Evolutionary conservation across 2,888 invertebrate genomes (phyloP).

Genomic region (Drosophila pegasa): DNA sequence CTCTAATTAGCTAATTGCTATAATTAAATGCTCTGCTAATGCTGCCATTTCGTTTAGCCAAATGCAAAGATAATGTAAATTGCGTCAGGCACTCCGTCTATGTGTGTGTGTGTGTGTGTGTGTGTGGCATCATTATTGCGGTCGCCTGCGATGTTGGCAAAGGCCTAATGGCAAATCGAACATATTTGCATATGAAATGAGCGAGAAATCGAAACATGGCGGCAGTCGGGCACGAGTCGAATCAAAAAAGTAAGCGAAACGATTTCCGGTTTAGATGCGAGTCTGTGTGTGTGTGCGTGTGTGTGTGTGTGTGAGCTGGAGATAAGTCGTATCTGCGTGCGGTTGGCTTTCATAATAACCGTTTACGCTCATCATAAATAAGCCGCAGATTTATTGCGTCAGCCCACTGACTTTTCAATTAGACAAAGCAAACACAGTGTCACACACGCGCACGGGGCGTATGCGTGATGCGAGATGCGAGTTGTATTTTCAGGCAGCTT

Average conservation of each 20-base stretch:
- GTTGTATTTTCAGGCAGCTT: conserved; percentile 16
- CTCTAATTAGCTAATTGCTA: conserved; percentile 82
- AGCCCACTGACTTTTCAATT: conserved; percentile 36
- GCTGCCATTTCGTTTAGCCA: conserved; percentile 71
- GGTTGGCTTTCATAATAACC: conserved; percentile 56
- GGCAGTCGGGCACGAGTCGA: conserved; percentile 54
- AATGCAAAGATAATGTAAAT: conserved; percentile 77
- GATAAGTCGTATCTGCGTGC: conserved; percentile 35
- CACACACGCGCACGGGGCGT: conserved; percentile 25
- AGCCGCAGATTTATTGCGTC: conserved; percentile 31
- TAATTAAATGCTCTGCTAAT: conserved; percentile 81
- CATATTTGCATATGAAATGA: conserved; percentile 81
- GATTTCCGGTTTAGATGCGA: conserved; percentile 62
- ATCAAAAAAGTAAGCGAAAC: conserved; percentile 46
- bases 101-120: conserved; percentile 11
- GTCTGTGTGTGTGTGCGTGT: background rate
- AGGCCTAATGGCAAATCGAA: conserved; percentile 78
- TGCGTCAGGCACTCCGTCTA: conserved; percentile 37
- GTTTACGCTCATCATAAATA: conserved; percentile 59
- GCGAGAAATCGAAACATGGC: conserved; percentile 78
- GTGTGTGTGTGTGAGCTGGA: conserved; percentile 4
- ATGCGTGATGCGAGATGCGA: conserved; percentile 36
- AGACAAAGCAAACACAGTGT: conserved; percentile 11
- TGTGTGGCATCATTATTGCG: conserved; percentile 67
- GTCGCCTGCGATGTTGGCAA: conserved; percentile 51